phyloP scores from a whole-genome alignment of 2,113 vertebrate species.

The Dissostichus mawsoni region DNA sequence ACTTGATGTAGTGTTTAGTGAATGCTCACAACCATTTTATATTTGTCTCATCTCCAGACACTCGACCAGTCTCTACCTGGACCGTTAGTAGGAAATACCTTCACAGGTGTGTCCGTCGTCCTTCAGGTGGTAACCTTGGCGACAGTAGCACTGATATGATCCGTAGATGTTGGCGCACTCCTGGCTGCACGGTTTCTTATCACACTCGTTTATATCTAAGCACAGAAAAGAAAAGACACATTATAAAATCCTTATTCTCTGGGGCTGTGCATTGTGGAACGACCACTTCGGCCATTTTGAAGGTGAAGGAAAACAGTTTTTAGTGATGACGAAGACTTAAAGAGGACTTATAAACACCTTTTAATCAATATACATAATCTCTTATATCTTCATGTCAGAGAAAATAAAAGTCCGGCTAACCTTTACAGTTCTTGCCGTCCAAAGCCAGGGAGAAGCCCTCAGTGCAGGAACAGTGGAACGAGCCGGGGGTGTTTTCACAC shows the following conservation, averaged over 20 bases:
- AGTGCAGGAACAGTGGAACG: slow-evolving; percentile 93
- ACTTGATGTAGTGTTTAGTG: no score
- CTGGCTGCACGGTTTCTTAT: slow-evolving; percentile 90
- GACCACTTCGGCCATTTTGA: background rate
- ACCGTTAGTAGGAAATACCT: slow-evolving; percentile 80
- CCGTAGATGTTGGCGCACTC: slow-evolving; percentile 95
- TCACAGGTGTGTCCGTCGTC: slow-evolving; percentile 92
- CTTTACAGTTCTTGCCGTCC: slow-evolving; percentile 94
- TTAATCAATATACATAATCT: background rate
- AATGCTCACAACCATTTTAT: background rate
- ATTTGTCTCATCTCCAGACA: background rate
- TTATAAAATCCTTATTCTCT: background rate
- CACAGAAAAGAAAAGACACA: slow-evolving; percentile 34
- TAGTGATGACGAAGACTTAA: slow-evolving; percentile 14
- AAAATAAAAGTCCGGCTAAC: slow-evolving; percentile 71
- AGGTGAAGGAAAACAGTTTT: background rate
- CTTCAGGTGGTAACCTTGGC: slow-evolving; percentile 91
- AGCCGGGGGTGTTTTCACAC: slow-evolving; percentile 93
- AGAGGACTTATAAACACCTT: slow-evolving; percentile 11
- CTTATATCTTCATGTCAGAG: background rate
- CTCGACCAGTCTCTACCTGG: background rate
- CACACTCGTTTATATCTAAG: slow-evolving; percentile 93
- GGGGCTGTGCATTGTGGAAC: background rate
- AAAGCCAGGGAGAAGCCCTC: slow-evolving; percentile 87
- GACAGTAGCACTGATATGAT: slow-evolving; percentile 96